Percentiles rank a stretch among this genome's conserved stretches.
phyloP scores from a whole-genome alignment of 2,888 invertebrate species.

The Xestia xanthographa region DNA sequence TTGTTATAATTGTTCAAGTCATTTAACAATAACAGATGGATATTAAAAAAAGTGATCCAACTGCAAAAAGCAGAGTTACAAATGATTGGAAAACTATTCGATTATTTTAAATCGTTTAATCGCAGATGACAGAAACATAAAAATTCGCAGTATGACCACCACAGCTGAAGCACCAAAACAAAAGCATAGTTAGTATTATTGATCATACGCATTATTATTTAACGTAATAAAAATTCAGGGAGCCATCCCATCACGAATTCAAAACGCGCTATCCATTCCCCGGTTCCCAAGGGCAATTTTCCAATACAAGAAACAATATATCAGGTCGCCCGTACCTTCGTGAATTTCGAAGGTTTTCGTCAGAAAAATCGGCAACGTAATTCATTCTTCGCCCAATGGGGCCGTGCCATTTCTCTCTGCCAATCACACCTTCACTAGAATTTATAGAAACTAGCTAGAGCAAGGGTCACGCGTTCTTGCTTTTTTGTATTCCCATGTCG shows the following conservation, averaged over 20 bases:
- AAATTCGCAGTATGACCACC: background rate
- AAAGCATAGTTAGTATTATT: background rate
- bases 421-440: constrained; percentile 66
- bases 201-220: background rate
- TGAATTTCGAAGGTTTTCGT: constrained; percentile 61
- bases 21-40: background rate
- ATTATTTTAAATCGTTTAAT: background rate
- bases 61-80: background rate
- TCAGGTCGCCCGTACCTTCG: constrained; percentile 47
- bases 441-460: constrained; percentile 64
- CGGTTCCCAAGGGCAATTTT: constrained; percentile 54
- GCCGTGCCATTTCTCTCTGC: constrained; percentile 69
- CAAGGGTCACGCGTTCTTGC: constrained; percentile 57
- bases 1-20: no score
- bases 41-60: background rate
- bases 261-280: constrained; percentile 38
- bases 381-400: constrained; percentile 63
- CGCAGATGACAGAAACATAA: background rate
- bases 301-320: constrained; percentile 66
- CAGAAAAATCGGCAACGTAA: constrained; percentile 64
- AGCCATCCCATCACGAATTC: constrained; percentile 18
- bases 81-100: background rate
- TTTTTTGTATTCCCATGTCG: constrained; percentile 53
- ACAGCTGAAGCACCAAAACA: background rate
- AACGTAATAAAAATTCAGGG: background rate